Evolutionary conservation across 2,113 vertebrate genomes (phyloP).

Genomic region (Alexandromys fortis): DNA sequence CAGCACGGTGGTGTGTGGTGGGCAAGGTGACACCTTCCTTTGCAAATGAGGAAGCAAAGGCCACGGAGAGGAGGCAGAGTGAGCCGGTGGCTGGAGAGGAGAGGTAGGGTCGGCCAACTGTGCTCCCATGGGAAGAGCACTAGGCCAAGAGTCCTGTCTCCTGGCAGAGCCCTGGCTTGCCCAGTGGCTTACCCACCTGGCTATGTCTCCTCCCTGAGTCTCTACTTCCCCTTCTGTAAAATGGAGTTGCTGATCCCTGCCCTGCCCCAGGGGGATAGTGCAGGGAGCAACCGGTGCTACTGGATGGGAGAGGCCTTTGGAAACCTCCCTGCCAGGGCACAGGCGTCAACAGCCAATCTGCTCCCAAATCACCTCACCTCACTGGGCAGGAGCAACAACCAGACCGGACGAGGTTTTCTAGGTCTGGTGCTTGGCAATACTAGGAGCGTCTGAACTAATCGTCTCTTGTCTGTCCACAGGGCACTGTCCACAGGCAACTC

Average conservation of each 20-base stretch:
- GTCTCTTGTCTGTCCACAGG: background rate
- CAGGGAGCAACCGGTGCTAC: conserved; percentile 61
- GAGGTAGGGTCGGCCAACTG: rapidly evolving
- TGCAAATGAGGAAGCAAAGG: conserved; percentile 51
- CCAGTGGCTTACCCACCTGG: background rate
- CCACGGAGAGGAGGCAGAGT: background rate
- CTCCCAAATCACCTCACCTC: background rate
- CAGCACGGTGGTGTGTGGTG: background rate
- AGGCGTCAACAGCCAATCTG: conserved; percentile 29
- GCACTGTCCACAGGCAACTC: background rate
- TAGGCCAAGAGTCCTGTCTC: background rate
- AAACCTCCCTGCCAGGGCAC: background rate
- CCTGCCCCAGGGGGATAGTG: conserved; percentile 23
- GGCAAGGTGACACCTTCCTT: background rate
- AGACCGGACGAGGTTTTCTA: background rate
- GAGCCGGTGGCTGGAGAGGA: rapidly evolving
- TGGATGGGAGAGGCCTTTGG: conserved; percentile 24
- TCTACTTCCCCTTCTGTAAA: conserved; percentile 68
- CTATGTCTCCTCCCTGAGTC: conserved; percentile 12
- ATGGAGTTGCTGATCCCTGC: conserved; percentile 56
- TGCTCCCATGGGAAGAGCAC: background rate
- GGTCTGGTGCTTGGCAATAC: background rate
- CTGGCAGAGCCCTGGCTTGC: background rate
- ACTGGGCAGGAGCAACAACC: background rate
- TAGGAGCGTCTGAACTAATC: background rate